Percentiles rank a stretch among this genome's conserved stretches.
Conservation (phyloP, 1,140 invertebrate genomes). For the Harpegnathos saltator region DNA sequence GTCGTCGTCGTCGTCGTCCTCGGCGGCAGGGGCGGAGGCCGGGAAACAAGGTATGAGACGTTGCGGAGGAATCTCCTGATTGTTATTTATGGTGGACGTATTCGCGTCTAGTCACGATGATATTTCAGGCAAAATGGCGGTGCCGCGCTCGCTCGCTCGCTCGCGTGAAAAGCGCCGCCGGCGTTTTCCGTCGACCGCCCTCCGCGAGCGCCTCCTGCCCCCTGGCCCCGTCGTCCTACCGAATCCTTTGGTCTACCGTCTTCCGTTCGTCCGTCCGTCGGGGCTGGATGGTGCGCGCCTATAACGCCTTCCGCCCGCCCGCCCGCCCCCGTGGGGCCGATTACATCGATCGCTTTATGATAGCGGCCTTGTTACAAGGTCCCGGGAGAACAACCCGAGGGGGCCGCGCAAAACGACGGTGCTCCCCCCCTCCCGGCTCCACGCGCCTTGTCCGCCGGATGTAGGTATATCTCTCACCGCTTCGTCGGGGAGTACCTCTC, state of each 20-base stretch:
- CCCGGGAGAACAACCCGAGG: constrained; percentile 55
- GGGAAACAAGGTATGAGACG: constrained; percentile 18
- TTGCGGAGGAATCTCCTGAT: constrained; percentile 61
- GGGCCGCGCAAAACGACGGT: constrained; percentile 12
- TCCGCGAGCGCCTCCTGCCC: not conserved
- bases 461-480: constrained; percentile 35
- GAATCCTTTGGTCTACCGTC: constrained; percentile 48
- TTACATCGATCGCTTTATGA: constrained; percentile 79
- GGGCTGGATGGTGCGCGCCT: constrained; percentile 18
- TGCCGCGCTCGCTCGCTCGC: constrained; percentile 22
- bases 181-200: constrained; percentile 1
- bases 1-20: not conserved
- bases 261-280: not conserved
- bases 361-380: constrained; percentile 71
- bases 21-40: not conserved
- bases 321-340: constrained; percentile 62
- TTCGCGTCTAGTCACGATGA: constrained; percentile 74
- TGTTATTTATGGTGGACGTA: constrained; percentile 75
- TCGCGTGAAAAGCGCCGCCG: constrained; percentile 64
- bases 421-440: not conserved
- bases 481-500: constrained; percentile 38
- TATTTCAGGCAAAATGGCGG: constrained; percentile 74
- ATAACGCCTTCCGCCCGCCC: constrained; percentile 25
- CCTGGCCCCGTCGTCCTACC: constrained; percentile 25
- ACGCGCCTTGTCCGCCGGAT: constrained; percentile 28